These are phyloP conservation scores for Macrosoma leucophasiata DNA, from an alignment of 2,888 invertebrate genomes.

Conservation along the genomic window DNA sequence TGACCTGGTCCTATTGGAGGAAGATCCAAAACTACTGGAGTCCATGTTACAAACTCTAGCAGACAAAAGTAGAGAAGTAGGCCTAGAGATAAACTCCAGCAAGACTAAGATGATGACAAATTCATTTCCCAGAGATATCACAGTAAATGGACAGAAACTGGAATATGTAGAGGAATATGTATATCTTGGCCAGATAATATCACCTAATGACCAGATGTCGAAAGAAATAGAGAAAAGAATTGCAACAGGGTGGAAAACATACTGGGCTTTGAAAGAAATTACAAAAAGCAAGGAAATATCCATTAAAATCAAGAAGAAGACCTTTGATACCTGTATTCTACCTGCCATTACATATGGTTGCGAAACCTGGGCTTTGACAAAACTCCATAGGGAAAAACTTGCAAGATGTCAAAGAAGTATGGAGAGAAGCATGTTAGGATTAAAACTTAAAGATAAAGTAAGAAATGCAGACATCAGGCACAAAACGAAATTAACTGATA, in stretches of 20 bases:
- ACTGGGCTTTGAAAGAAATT: conserved; percentile 2
- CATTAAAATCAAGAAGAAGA: conserved; percentile 2
- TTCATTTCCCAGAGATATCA: neutral
- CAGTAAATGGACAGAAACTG: conserved; percentile 1
- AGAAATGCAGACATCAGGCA: no score
- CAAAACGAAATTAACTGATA: no score
- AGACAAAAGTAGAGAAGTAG: conserved; percentile 6
- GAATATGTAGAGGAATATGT: conserved; percentile 9
- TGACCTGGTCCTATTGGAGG: no score
- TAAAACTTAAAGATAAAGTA: no score
- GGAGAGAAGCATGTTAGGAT: no score
- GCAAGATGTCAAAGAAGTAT: no score
- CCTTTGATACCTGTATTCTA: conserved; percentile 2
- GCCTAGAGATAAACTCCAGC: conserved; percentile 5
- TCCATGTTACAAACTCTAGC: conserved; percentile 8
- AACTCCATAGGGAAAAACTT: no score
- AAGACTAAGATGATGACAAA: conserved; percentile 8
- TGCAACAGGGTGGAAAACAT: neutral
- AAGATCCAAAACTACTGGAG: no score
- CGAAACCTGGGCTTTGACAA: neutral
- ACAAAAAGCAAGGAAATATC: neutral
- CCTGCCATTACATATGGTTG: conserved; percentile 1
- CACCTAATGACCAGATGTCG: neutral
- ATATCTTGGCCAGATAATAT: conserved; percentile 6
- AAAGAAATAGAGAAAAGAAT: conserved; percentile 4